Percentiles rank a stretch among this genome's conserved stretches.
Conservation (phyloP, 2,888 invertebrate species). For the Campaea margaritaria region DNA sequence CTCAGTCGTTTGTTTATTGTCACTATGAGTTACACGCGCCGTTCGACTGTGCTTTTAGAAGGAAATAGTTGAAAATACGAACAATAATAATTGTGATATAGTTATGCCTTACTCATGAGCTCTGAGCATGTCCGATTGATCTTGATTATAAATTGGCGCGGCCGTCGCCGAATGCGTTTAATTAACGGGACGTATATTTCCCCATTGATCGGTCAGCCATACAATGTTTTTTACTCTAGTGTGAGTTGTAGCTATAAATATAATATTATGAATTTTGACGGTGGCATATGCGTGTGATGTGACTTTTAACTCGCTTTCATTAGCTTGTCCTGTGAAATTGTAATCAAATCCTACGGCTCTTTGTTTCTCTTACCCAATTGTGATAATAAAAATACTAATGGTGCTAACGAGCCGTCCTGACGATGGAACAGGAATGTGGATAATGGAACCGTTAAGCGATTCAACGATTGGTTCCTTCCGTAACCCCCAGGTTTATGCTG, state of each 20-base stretch:
- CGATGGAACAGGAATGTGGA: no score
- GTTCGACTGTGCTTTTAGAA: no score
- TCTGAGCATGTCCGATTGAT: slow-evolving; percentile 22
- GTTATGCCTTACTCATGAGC: background rate
- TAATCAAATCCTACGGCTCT: no score
- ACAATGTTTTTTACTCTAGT: slow-evolving; percentile 52
- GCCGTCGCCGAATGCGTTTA: slow-evolving; percentile 30
- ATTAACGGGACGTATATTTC: slow-evolving; percentile 31
- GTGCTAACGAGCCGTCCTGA: no score
- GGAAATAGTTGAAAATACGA: no score
- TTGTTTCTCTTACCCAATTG: no score
- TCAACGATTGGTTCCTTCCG: no score
- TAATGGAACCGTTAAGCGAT: no score
- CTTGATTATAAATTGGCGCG: slow-evolving; percentile 28
- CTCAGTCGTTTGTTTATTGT: background rate
- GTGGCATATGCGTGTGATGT: background rate
- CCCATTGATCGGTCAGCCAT: slow-evolving; percentile 22
- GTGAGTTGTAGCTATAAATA: slow-evolving; percentile 45
- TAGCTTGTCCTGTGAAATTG: no score
- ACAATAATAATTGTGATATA: background rate
- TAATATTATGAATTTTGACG: background rate
- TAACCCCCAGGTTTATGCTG: slow-evolving; percentile 77
- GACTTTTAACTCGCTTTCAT: background rate
- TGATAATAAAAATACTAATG: no score
- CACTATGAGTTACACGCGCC: background rate